Percentiles rank a stretch among this genome's conserved stretches.
Evolutionary conservation across 2,113 vertebrate species (phyloP).

Genomic region (Leptobrachium leishanense): DNA sequence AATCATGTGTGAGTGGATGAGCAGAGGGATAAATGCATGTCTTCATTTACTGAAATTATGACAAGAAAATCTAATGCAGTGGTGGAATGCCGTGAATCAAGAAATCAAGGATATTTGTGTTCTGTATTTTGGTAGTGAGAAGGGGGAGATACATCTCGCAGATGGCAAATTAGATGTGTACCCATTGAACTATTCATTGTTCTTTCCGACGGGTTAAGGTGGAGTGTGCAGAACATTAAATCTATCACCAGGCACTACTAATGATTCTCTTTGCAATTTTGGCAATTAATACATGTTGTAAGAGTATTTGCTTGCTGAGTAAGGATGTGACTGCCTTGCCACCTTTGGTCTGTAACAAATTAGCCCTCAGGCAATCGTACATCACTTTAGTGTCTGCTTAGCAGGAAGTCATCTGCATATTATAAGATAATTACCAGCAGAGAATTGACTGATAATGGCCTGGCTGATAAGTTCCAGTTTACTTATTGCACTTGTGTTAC

Average conservation of each 20-base stretch:
- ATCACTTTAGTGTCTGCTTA: conserved; percentile 12
- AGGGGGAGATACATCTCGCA: too few relatives aligned
- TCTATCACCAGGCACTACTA: background rate
- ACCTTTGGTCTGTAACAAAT: conserved; percentile 14
- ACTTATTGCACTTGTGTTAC: background rate
- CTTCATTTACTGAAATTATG: too few relatives aligned
- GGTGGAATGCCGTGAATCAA: too few relatives aligned
- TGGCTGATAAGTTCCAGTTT: background rate
- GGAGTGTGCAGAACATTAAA: background rate
- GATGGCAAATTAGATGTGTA: background rate
- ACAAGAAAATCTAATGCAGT: too few relatives aligned
- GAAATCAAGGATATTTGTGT: too few relatives aligned
- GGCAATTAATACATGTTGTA: conserved; percentile 3
- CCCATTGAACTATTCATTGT: background rate
- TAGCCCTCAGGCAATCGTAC: conserved; percentile 7
- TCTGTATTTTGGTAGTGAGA: too few relatives aligned
- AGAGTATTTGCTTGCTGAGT: conserved; percentile 2
- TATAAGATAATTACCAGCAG: conserved; percentile 10
- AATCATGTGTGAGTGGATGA: too few relatives aligned
- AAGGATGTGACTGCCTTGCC: conserved; percentile 6
- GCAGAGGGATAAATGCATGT: too few relatives aligned
- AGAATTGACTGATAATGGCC: background rate
- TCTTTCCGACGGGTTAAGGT: background rate
- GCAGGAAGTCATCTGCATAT: conserved; percentile 13
- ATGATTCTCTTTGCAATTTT: background rate